phyloP scores from a whole-genome alignment of 2,797 vertebrate species.

The Psittacula echo region DNA sequence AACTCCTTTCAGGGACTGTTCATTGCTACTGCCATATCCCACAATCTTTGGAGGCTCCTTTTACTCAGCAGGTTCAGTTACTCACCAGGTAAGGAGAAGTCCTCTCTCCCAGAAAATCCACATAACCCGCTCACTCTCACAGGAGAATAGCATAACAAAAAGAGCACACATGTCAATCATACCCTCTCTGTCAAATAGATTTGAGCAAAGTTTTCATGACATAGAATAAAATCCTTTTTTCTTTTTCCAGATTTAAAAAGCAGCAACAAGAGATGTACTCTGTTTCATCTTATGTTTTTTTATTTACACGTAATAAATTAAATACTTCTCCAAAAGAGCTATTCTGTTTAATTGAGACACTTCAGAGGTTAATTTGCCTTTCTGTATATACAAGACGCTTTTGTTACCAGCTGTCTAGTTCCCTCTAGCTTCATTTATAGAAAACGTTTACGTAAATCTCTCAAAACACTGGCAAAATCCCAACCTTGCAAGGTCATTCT shows the following conservation, averaged over 20 bases:
- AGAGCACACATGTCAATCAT: background rate
- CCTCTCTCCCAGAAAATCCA: background rate
- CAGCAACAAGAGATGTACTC: background rate
- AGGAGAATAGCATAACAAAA: background rate
- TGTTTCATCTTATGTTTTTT: background rate
- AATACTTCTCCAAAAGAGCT: background rate
- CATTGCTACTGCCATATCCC: background rate
- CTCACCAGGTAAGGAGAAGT: background rate
- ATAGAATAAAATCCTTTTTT: background rate
- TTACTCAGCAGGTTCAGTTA: background rate
- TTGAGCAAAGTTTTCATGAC: background rate
- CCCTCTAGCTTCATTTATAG: background rate
- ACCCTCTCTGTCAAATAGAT: background rate
- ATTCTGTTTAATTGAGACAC: background rate
- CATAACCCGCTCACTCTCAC: background rate
- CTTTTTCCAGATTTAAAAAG: background rate
- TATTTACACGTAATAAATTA: background rate
- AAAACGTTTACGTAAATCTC: background rate
- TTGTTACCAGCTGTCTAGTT: background rate
- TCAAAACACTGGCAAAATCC: constrained; percentile 4
- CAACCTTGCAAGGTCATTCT: constrained; percentile 19
- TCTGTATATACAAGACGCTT: background rate
- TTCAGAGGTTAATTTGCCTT: background rate
- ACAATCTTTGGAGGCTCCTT: background rate
- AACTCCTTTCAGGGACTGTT: background rate